Conservation (phyloP, 2,113 vertebrate genomes). For the Muntiacus muntjak region DNA sequence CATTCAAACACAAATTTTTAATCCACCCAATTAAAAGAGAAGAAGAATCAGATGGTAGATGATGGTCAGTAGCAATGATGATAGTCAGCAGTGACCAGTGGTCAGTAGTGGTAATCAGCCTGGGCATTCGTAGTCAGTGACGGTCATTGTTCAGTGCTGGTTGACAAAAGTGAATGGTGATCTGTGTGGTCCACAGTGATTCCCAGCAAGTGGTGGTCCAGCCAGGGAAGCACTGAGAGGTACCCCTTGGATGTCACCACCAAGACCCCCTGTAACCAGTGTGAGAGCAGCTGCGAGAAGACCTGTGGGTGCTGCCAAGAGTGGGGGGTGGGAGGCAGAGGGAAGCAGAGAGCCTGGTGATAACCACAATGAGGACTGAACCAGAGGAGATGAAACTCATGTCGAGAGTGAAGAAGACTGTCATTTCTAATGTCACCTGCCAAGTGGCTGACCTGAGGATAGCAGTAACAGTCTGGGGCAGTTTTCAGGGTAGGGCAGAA, state of each 20-base stretch:
- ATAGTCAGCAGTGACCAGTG: too few species aligned
- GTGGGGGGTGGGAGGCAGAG: fast-evolving
- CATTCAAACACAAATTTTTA: not conserved
- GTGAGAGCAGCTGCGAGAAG: not conserved
- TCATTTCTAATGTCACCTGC: not conserved
- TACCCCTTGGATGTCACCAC: not conserved
- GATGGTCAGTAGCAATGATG: not conserved
- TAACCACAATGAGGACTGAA: not conserved
- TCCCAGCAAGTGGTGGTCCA: not conserved
- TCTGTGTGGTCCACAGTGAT: not conserved
- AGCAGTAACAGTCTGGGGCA: not conserved
- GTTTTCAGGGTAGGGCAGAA: not conserved
- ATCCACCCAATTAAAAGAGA: not conserved
- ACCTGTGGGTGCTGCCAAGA: not conserved
- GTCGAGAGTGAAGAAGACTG: not conserved
- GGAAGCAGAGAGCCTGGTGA: not conserved
- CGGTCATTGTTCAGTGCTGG: not conserved
- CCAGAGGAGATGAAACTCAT: not conserved
- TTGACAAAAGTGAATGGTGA: not conserved
- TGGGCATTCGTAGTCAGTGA: fast-evolving
- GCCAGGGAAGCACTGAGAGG: not conserved
- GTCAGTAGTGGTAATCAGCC: not conserved
- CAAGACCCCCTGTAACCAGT: not conserved
- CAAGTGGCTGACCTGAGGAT: not conserved
- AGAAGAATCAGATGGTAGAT: not conserved